Evolutionary conservation across 2,888 invertebrate species (phyloP).

Genomic region (Watsonalla binaria): DNA sequence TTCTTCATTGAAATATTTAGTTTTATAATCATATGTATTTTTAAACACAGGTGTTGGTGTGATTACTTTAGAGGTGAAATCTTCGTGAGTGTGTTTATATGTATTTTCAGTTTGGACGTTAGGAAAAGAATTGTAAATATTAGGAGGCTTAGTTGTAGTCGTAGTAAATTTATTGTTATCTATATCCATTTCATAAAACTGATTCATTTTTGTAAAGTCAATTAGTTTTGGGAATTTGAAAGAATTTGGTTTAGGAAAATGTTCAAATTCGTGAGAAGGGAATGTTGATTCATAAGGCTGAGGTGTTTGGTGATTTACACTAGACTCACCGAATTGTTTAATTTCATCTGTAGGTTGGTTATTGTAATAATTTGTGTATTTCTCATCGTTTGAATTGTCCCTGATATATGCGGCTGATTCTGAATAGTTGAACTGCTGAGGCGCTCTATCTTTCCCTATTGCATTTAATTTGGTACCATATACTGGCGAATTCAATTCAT

Average conservation of each 20-base stretch:
- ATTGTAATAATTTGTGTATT: slow-evolving; percentile 34
- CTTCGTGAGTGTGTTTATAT: slow-evolving; percentile 29
- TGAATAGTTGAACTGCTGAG: slow-evolving; percentile 39
- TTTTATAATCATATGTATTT: slow-evolving; percentile 30
- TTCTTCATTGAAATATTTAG: slow-evolving; percentile 23
- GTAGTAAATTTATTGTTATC: slow-evolving; percentile 47
- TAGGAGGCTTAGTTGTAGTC: slow-evolving; percentile 30
- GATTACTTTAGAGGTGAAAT: slow-evolving; percentile 29
- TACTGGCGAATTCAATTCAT: slow-evolving; percentile 42
- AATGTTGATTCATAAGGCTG: slow-evolving; percentile 33
- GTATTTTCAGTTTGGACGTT: slow-evolving; percentile 29
- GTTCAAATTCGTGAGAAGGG: slow-evolving; percentile 31
- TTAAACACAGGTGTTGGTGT: slow-evolving; percentile 24
- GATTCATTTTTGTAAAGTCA: slow-evolving; percentile 59
- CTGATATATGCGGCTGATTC: slow-evolving; percentile 40
- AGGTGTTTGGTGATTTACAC: slow-evolving; percentile 32
- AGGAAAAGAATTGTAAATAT: slow-evolving; percentile 24
- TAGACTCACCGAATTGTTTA: slow-evolving; percentile 39
- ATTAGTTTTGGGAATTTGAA: slow-evolving; percentile 58
- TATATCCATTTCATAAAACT: slow-evolving; percentile 43
- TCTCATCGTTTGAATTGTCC: slow-evolving; percentile 35
- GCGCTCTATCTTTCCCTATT: slow-evolving; percentile 38
- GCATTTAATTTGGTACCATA: slow-evolving; percentile 63
- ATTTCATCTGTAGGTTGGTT: slow-evolving; percentile 30
- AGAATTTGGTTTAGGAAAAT: slow-evolving; percentile 32